Evolutionary conservation across 2,113 vertebrate species (phyloP), one percentile per base, ranked within the genome.

Genomic region (Cinclus mexicanus): DNA sequence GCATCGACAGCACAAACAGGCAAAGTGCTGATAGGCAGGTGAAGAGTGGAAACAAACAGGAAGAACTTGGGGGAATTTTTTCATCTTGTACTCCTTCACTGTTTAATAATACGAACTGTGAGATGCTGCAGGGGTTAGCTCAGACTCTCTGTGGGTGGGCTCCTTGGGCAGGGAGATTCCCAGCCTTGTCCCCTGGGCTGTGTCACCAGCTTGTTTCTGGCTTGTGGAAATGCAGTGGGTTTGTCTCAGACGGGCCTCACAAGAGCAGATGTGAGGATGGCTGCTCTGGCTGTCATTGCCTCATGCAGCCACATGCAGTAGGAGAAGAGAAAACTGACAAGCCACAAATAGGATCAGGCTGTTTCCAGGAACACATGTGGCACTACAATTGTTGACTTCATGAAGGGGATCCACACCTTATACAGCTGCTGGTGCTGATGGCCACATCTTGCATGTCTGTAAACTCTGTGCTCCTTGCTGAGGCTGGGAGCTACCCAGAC

Each of bases 371-470:
- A 75, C 1, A 4, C 59, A 35, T 1, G 4, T 3, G 6, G 11
- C 0, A 3, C 37, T 71, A 55, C 22, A 74, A 2, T 21, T 7
- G 5, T 22, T 4, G 10, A 7, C 14, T 15, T 5, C 24, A 1
- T 4, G 6, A 42, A 76, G 14, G 3, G 20, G 11, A 4, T 14
- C 29, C 35, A 26, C 47, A 68, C 23, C 18, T 78, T 23, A 56
- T 21, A 14, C 1, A 1, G 64, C 37, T 2, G 0, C 59, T 84
- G 9, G 2, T 35, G 29, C 47, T 72, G 35, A 23, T 31, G 72
- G 74, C 24, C 23, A 5, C 0, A 3, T 2, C 1, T 47, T 44
- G 18, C 0, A 1, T 3, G 5, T 72, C 50, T 14, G 8, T 57
- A 67, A 28, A 41, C n/a, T 7, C 5, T 44, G 33, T 85, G 77